Conservation (phyloP, 1,140 invertebrate genomes). For the Lucilia cuprina region DNA sequence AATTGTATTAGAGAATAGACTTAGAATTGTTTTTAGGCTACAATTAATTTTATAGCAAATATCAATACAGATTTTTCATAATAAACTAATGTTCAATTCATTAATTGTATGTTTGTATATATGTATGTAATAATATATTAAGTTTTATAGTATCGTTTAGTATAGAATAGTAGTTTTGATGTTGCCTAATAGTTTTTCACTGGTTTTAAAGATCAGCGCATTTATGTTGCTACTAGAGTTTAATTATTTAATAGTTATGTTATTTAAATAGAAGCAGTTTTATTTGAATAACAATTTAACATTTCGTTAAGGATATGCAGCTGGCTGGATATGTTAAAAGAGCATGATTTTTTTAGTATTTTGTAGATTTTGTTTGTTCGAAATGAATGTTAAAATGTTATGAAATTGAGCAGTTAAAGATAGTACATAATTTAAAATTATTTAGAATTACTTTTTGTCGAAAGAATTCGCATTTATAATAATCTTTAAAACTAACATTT, state of each 20-base stretch:
- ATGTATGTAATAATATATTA: too few relatives aligned
- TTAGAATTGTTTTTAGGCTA: not conserved
- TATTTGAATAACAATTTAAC: not conserved
- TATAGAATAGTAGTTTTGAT: not conserved
- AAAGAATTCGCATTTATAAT: too few relatives aligned
- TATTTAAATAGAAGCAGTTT: not conserved
- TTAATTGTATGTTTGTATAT: not conserved
- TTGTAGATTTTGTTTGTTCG: not conserved
- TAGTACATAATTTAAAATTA: too few relatives aligned
- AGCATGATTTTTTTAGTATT: not conserved
- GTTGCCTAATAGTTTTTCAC: not conserved
- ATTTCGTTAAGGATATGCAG: conserved; percentile 7
- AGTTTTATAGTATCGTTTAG: too few relatives aligned
- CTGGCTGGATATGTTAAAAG: conserved; percentile 8
- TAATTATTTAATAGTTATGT: not conserved
- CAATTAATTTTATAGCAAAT: not conserved
- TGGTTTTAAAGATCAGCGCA: not conserved
- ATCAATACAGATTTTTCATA: not conserved
- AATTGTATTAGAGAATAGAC: not conserved
- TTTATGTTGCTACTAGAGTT: not conserved
- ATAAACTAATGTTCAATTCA: not conserved
- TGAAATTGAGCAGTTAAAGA: not conserved
- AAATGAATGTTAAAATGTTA: not conserved
- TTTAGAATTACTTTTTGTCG: too few relatives aligned
- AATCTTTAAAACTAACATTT: too few relatives aligned